A percentile compares a stretch with the other conserved stretches of the same genome.
Evolutionary conservation across 2,888 invertebrate species (phyloP).

Genomic region (Alviniconcha strummeri): DNA sequence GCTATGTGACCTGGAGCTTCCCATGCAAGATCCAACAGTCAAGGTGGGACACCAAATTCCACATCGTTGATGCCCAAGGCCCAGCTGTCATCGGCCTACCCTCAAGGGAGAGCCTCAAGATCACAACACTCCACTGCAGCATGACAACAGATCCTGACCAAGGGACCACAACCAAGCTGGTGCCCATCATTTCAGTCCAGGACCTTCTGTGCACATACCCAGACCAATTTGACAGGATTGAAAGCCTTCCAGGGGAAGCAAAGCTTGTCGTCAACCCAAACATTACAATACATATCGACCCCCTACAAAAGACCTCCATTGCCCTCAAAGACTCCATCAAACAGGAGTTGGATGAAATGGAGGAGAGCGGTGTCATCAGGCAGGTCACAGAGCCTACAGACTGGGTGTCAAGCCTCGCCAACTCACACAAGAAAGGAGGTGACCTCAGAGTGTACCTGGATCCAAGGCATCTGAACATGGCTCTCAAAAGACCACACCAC

Average conservation of each 20-base stretch:
- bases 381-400: slow-evolving; percentile 42
- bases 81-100: slow-evolving; percentile 38
- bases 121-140: slow-evolving; percentile 32
- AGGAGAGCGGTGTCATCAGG: slow-evolving; percentile 39
- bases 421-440: slow-evolving; percentile 23
- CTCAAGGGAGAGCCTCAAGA: slow-evolving; percentile 25
- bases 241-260: slow-evolving; percentile 11
- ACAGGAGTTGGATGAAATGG: slow-evolving; percentile 39
- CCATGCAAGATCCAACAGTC: slow-evolving; percentile 15
- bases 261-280: slow-evolving; percentile 6
- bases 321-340: slow-evolving; percentile 25
- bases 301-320: slow-evolving; percentile 30
- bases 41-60: slow-evolving; percentile 29
- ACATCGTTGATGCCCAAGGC: slow-evolving; percentile 36
- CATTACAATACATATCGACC: slow-evolving; percentile 29
- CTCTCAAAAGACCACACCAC: slow-evolving; percentile 36
- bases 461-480: slow-evolving; percentile 39
- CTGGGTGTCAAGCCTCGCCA: slow-evolving; percentile 39
- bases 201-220: slow-evolving; percentile 26
- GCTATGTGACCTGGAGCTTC: slow-evolving; percentile 11
- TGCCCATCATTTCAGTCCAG: background rate
- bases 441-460: slow-evolving; percentile 39
- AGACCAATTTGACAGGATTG: slow-evolving; percentile 36
- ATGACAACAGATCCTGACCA: background rate
- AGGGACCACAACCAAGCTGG: background rate